phyloP scores from a whole-genome alignment of 1,140 invertebrate species.

The Oryctes rhinoceros region DNA sequence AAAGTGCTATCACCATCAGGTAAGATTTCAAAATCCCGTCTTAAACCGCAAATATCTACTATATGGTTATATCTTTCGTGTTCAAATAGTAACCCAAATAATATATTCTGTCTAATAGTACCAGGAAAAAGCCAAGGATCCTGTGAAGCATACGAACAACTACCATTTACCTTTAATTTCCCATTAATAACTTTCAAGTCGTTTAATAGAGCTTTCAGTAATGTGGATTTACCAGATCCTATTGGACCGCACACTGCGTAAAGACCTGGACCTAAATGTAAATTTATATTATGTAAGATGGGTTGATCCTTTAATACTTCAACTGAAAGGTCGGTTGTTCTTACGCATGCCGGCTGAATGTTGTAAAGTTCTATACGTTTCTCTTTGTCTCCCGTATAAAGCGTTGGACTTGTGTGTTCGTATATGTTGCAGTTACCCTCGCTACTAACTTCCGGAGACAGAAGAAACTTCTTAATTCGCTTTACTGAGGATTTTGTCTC shows the following conservation, averaged over 20 bases:
- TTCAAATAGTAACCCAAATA: constrained; percentile 65
- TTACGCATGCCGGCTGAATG: not conserved
- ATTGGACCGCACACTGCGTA: constrained; percentile 80
- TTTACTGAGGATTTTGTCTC: constrained; percentile 66
- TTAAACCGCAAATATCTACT: constrained; percentile 72
- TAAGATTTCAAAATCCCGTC: constrained; percentile 77
- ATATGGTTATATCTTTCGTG: constrained; percentile 72
- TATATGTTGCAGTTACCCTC: not conserved
- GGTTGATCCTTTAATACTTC: constrained; percentile 22
- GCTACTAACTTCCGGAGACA: constrained; percentile 65
- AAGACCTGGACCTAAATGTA: constrained; percentile 69
- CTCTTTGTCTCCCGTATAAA: constrained; percentile 38
- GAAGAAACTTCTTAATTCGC: constrained; percentile 71
- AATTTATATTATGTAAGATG: constrained; percentile 67
- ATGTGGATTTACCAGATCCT: constrained; percentile 83
- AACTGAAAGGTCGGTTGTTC: not conserved
- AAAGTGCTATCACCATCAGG: constrained; percentile 83
- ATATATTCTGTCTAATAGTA: constrained; percentile 69
- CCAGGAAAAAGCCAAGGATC: constrained; percentile 80
- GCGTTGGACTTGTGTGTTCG: constrained; percentile 41
- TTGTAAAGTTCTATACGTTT: not conserved
- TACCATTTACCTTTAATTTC: constrained; percentile 70
- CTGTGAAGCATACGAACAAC: constrained; percentile 80
- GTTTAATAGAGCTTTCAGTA: constrained; percentile 75
- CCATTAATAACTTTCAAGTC: constrained; percentile 76